Evolutionary conservation across 2,888 invertebrate genomes (phyloP).

Genomic region (Azorinus chamasolen): DNA sequence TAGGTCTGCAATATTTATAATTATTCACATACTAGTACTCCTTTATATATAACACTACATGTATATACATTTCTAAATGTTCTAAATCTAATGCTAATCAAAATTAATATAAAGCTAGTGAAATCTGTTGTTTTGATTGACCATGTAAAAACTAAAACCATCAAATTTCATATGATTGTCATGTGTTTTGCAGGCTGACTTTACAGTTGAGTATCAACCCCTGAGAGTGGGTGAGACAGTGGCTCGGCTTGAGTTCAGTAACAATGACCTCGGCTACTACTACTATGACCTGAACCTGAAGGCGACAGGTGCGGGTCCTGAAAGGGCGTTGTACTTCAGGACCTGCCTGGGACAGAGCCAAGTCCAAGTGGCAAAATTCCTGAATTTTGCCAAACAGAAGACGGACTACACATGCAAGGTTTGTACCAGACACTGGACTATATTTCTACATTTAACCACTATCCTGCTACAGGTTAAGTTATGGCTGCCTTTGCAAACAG

Average conservation of each 20-base stretch:
- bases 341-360: conserved; percentile 84
- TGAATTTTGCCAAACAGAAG: conserved; percentile 86
- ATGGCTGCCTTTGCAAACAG: too few species aligned
- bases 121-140: too few species aligned
- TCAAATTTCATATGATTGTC: too few species aligned
- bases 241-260: conserved; percentile 84
- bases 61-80: too few species aligned
- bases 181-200: conserved; percentile 84
- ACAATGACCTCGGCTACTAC: conserved; percentile 85
- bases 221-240: conserved; percentile 83
- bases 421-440: conserved; percentile 7
- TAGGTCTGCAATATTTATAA: too few species aligned
- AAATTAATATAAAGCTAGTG: too few species aligned
- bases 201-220: conserved; percentile 86
- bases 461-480: too few species aligned
- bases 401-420: conserved; percentile 86
- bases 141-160: too few species aligned
- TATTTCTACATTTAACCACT: too few species aligned
- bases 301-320: conserved; percentile 84
- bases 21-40: too few species aligned
- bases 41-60: too few species aligned
- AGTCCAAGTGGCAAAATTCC: conserved; percentile 83
- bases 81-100: too few species aligned
- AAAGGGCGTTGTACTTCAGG: conserved; percentile 85
- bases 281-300: conserved; percentile 85